Conservation (phyloP, 2,888 invertebrate genomes). For the Acrocera orbiculus region DNA sequence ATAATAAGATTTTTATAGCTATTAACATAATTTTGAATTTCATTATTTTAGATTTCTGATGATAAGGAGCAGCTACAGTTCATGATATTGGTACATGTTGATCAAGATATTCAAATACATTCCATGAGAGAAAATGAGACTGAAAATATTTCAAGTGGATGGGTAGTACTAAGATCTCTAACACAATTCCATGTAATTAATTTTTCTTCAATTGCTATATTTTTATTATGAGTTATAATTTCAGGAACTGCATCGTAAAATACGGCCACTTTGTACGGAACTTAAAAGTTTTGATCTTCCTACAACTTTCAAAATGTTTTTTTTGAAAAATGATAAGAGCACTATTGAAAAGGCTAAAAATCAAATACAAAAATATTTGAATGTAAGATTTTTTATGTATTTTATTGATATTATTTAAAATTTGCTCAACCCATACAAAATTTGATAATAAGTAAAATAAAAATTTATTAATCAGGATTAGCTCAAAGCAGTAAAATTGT, state of each 20-base stretch:
- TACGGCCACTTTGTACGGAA: constrained; percentile 64
- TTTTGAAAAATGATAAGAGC: constrained; percentile 64
- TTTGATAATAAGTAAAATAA: too few species aligned
- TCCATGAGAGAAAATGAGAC: constrained; percentile 20
- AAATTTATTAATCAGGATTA: too few species aligned
- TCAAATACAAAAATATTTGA: constrained; percentile 71
- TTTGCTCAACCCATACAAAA: too few species aligned
- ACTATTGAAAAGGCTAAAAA: constrained; percentile 66
- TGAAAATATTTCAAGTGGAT: constrained; percentile 42
- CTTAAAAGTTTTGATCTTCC: constrained; percentile 69
- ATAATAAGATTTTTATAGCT: neutral
- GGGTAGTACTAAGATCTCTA: constrained; percentile 46
- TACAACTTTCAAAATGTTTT: constrained; percentile 62
- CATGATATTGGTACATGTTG: constrained; percentile 63
- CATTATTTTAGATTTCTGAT: constrained; percentile 25
- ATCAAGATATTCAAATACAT: constrained; percentile 35
- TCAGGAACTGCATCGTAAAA: constrained; percentile 65
- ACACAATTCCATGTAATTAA: constrained; percentile 40
- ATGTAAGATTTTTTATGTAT: constrained; percentile 37
- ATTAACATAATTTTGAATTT: neutral
- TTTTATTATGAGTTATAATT: constrained; percentile 35
- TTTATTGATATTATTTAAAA: neutral
- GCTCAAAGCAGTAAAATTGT: too few species aligned
- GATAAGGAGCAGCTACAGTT: constrained; percentile 45
- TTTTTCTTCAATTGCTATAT: neutral